Evolutionary conservation across 2,113 vertebrate genomes (phyloP).

Genomic region (Glareola pratincola): DNA sequence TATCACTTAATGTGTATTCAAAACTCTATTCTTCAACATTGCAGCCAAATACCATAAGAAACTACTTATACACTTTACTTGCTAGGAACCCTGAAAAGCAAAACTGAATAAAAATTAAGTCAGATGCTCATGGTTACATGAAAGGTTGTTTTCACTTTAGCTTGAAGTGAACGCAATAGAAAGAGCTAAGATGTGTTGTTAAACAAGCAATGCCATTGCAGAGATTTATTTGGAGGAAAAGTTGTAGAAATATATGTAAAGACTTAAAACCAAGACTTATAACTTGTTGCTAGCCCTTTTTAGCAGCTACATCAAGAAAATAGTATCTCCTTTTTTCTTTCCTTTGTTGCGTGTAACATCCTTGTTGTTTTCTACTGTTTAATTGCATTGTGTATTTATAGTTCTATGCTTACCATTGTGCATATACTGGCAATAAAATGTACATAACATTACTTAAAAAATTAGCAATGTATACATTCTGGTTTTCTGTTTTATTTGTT

Average conservation of each 20-base stretch:
- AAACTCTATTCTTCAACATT: constrained; percentile 45
- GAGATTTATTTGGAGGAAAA: constrained; percentile 72
- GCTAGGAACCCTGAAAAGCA: constrained; percentile 51
- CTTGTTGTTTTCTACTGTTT: constrained; percentile 86
- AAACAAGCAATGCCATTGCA: constrained; percentile 68
- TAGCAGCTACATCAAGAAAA: constrained; percentile 66
- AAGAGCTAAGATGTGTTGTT: constrained; percentile 66
- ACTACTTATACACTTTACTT: constrained; percentile 1
- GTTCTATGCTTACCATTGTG: constrained; percentile 92
- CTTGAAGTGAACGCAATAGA: constrained; percentile 66
- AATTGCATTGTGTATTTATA: constrained; percentile 93
- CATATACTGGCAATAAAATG: constrained; percentile 94
- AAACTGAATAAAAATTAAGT: constrained; percentile 29
- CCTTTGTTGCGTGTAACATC: constrained; percentile 78
- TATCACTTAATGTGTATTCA: constrained; percentile 46
- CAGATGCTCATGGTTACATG: constrained; percentile 55
- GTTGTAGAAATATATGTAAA: constrained; percentile 91
- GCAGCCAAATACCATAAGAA: constrained; percentile 61
- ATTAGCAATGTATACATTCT: constrained; percentile 48
- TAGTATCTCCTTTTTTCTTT: constrained; percentile 65
- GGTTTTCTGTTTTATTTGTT: constrained; percentile 63
- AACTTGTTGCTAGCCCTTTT: constrained; percentile 64
- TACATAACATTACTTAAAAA: constrained; percentile 88
- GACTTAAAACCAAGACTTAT: constrained; percentile 71
- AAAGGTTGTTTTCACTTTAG: constrained; percentile 29